Conservation (phyloP, 2,113 vertebrate species). For the Stictonetta naevosa region DNA sequence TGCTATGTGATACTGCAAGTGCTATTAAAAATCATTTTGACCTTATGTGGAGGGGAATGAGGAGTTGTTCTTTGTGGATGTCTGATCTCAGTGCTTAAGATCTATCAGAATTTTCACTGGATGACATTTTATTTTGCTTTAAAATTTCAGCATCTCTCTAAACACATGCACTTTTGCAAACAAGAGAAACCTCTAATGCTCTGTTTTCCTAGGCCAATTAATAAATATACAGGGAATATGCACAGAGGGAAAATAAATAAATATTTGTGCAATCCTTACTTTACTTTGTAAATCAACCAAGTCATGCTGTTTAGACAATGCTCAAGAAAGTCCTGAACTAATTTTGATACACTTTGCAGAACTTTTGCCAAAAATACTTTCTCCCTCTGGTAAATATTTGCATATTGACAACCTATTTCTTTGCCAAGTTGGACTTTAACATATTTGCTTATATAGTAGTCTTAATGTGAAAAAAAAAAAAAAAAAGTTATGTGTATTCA, state of each 20-base stretch:
- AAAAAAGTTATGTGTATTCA: neutral
- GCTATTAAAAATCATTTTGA: neutral
- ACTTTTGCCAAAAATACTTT: constrained; percentile 54
- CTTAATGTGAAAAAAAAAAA: neutral
- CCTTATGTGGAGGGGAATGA: neutral
- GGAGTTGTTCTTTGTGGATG: neutral
- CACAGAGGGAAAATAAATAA: constrained; percentile 51
- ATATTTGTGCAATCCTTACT: constrained; percentile 54
- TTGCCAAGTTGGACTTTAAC: constrained; percentile 1
- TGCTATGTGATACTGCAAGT: neutral
- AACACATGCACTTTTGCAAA: neutral
- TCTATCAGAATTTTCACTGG: neutral
- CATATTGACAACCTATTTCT: constrained; percentile 11
- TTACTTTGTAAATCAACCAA: constrained; percentile 38
- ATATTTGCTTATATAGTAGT: neutral
- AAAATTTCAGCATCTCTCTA: constrained; percentile 45
- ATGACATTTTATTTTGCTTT: constrained; percentile 17
- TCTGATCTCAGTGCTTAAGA: neutral
- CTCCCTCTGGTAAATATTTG: constrained; percentile 49
- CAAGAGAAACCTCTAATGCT: constrained; percentile 37
- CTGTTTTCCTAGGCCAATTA: constrained; percentile 30
- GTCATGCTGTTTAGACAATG: constrained; percentile 37
- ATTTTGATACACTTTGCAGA: constrained; percentile 38
- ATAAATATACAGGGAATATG: constrained; percentile 17
- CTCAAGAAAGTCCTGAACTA: constrained; percentile 20